A percentile compares a stretch with the other conserved stretches of the same genome.
Conservation (phyloP, 2,888 invertebrate species). For the Acronicta alni region DNA sequence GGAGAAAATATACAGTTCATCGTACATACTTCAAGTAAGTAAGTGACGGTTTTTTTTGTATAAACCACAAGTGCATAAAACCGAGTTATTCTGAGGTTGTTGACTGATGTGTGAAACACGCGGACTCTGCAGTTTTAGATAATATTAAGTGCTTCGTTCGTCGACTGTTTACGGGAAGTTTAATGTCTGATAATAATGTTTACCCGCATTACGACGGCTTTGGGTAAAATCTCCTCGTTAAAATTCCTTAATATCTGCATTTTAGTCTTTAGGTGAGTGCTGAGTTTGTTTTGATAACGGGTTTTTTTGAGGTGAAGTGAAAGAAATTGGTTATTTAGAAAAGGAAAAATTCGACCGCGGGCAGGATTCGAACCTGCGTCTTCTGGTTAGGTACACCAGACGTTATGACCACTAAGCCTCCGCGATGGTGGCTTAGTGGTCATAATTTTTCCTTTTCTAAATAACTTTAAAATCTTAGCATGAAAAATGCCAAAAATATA, state of each 20-base stretch:
- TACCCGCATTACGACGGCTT: slow-evolving; percentile 21
- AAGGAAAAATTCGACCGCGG: too few relatives aligned
- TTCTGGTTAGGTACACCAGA: too few relatives aligned
- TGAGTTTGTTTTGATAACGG: not conserved
- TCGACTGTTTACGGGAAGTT: slow-evolving; percentile 23
- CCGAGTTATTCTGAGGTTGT: slow-evolving; percentile 11
- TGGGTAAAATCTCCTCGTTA: slow-evolving; percentile 4
- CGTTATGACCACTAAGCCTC: too few relatives aligned
- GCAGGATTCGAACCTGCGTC: too few relatives aligned
- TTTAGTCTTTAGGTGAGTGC: not conserved
- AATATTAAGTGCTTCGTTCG: slow-evolving; percentile 21
- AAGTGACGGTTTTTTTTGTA: slow-evolving; percentile 1
- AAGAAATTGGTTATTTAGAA: too few relatives aligned
- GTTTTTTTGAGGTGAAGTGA: not conserved
- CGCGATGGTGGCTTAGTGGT: too few relatives aligned
- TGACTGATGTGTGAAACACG: slow-evolving; percentile 13
- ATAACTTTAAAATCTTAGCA: too few relatives aligned
- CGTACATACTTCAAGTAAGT: not conserved
- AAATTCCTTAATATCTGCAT: slow-evolving; percentile 14
- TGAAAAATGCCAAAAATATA: too few relatives aligned
- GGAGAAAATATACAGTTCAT: not conserved
- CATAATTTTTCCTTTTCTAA: too few relatives aligned
- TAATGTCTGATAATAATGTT: slow-evolving; percentile 30
- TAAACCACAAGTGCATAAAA: not conserved
- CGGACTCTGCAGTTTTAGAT: slow-evolving; percentile 29